Evolutionary conservation across 1,140 invertebrate species (phyloP).

Genomic region (Plectus sambesii): DNA sequence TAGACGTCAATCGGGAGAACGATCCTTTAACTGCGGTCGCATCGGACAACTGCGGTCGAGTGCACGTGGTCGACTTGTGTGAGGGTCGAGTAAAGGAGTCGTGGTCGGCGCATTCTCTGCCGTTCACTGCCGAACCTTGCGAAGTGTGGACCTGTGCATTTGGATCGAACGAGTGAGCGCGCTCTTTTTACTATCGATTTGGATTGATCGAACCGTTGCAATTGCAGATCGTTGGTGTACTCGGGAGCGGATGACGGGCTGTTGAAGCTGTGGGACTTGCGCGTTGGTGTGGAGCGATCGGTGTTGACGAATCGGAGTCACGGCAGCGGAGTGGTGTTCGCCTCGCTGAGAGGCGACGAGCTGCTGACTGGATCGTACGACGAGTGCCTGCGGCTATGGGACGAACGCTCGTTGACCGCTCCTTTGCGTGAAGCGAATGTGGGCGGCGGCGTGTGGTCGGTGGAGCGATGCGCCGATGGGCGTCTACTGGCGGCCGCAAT

Average conservation of each 20-base stretch:
- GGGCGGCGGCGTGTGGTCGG: conserved; percentile 20
- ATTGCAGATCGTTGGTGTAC: too few species aligned
- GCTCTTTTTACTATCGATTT: too few species aligned
- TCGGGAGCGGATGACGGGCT: conserved; percentile 16
- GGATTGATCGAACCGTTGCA: too few species aligned
- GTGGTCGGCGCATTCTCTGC: conserved; percentile 16
- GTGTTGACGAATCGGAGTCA: conserved; percentile 14
- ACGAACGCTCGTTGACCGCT: conserved; percentile 4
- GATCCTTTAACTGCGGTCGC: too few species aligned
- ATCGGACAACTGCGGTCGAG: conserved; percentile 3
- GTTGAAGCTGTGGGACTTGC: conserved; percentile 17
- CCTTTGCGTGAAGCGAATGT: conserved; percentile 15
- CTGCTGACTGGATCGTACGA: conserved; percentile 16
- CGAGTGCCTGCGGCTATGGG: conserved; percentile 12
- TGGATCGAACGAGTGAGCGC: too few species aligned
- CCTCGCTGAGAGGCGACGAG: conserved; percentile 5
- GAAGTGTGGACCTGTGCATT: conserved; percentile 25
- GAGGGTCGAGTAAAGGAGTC: not conserved
- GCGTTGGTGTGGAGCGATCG: not conserved
- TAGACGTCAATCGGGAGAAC: too few species aligned
- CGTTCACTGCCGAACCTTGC: conserved; percentile 16
- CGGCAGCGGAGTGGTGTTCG: conserved; percentile 23
- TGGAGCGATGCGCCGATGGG: not conserved
- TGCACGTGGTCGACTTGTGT: conserved; percentile 10
- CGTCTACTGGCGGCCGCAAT: conserved; percentile 16